phyloP scores from a whole-genome alignment of 2,113 vertebrate species.

The Setophaga petechia region DNA sequence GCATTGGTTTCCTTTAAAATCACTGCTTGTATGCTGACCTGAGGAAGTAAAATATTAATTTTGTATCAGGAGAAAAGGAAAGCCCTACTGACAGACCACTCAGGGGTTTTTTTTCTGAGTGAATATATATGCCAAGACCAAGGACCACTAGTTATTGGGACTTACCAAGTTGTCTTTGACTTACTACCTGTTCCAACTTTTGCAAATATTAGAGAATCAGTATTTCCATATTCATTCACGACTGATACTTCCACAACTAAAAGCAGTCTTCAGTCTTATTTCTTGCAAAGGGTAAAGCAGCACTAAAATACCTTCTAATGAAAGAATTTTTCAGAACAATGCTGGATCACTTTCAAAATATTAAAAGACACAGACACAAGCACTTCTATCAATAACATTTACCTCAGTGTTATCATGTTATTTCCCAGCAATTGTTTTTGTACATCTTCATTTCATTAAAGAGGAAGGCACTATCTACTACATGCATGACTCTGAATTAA shows the following conservation, averaged over 20 bases:
- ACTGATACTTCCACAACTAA: not conserved
- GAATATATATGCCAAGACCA: not conserved
- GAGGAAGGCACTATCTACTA: not conserved
- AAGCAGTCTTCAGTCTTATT: not conserved
- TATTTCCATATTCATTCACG: not conserved
- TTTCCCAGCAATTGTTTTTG: not conserved
- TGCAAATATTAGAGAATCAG: not conserved
- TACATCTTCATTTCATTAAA: not conserved
- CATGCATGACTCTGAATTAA: not conserved
- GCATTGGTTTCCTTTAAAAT: not conserved
- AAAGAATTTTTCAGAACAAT: slow-evolving; percentile 36
- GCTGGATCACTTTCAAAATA: slow-evolving; percentile 15
- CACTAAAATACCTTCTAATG: not conserved
- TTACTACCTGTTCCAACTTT: not conserved
- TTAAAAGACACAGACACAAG: not conserved
- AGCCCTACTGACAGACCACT: not conserved
- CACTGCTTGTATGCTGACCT: not conserved
- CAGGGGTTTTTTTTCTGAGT: not conserved
- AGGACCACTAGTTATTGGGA: not conserved
- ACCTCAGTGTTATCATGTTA: not conserved
- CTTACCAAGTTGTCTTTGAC: not conserved
- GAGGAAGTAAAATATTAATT: not conserved
- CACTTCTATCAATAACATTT: not conserved
- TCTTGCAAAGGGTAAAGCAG: not conserved
- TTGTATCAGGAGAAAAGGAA: not conserved